Conservation (phyloP, 1,140 invertebrate species). For the Diabrotica virgifera region DNA sequence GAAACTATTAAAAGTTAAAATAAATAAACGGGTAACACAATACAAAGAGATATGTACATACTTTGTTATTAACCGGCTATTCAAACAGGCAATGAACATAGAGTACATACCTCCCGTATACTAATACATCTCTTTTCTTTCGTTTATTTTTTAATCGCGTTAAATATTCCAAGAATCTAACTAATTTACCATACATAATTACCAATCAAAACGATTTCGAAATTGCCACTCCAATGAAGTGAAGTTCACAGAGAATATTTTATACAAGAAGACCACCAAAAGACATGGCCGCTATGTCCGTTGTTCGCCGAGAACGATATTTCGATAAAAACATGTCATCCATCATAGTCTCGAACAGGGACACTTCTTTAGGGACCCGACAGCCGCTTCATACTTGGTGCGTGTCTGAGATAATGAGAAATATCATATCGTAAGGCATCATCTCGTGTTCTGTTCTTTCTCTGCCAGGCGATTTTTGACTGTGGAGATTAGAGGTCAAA, state of each 20-base stretch:
- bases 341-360: slow-evolving; percentile 38
- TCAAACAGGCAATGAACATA: no score
- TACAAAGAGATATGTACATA: no score
- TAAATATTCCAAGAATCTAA: background rate
- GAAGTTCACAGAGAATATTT: background rate
- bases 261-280: slow-evolving; percentile 18
- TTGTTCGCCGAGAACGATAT: slow-evolving; percentile 22
- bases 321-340: slow-evolving; percentile 40
- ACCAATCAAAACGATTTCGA: slow-evolving; percentile 2
- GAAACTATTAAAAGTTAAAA: no score
- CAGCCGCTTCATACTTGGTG: slow-evolving; percentile 38
- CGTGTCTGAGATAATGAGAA: slow-evolving; percentile 37
- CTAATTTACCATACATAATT: background rate
- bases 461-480: background rate
- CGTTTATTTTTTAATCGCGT: background rate
- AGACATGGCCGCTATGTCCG: slow-evolving; percentile 11
- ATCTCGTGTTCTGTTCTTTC: background rate
- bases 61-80: no score
- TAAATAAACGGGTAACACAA: no score
- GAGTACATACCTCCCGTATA: no score
- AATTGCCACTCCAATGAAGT: background rate
- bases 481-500: background rate
- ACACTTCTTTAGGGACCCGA: slow-evolving; percentile 42
- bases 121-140: no score
- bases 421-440: slow-evolving; percentile 30